These are phyloP conservation scores for Ectemnius cavifrons DNA, from an alignment of 2,888 invertebrate species.

Conservation along the genomic window DNA sequence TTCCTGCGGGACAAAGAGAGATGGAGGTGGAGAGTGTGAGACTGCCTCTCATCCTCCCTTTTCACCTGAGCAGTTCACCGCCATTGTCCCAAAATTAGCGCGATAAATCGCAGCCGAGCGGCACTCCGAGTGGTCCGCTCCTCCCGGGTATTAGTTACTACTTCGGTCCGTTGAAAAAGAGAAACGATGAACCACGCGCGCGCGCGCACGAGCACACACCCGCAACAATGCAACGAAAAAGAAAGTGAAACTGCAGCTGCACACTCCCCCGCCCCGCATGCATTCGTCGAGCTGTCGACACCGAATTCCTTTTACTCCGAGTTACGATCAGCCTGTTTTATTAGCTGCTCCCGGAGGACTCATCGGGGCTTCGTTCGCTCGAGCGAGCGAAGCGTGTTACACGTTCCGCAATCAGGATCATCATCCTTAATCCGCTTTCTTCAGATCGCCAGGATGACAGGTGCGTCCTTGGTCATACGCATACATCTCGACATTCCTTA, in stretches of 20 bases:
- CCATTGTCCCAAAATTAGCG: constrained; percentile 71
- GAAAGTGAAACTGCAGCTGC: constrained; percentile 18
- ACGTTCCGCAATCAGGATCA: constrained; percentile 7
- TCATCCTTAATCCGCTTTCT: constrained; percentile 18
- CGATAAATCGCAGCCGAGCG: constrained; percentile 62
- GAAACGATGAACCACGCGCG: background rate
- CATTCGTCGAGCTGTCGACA: background rate
- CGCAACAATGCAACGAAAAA: constrained; percentile 10
- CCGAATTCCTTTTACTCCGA: background rate
- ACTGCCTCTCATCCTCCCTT: constrained; percentile 31
- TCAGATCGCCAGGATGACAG: constrained; percentile 47
- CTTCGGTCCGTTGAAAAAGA: constrained; percentile 3
- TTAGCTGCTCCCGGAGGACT: constrained; percentile 5
- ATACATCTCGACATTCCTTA: constrained; percentile 32
- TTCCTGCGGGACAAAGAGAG: background rate
- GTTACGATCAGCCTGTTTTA: background rate
- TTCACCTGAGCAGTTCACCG: constrained; percentile 25
- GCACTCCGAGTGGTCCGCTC: background rate
- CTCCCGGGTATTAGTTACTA: constrained; percentile 11
- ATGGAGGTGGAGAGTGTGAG: too few relatives aligned
- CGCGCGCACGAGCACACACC: background rate
- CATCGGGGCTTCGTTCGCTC: constrained; percentile 11
- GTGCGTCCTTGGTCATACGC: constrained; percentile 50
- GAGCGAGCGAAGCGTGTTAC: background rate
- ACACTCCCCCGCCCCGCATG: background rate